Percentiles rank a stretch among this genome's conserved stretches.
Evolutionary conservation across 2,888 invertebrate genomes (phyloP).

Genomic region (Geotrupes spiniger): DNA sequence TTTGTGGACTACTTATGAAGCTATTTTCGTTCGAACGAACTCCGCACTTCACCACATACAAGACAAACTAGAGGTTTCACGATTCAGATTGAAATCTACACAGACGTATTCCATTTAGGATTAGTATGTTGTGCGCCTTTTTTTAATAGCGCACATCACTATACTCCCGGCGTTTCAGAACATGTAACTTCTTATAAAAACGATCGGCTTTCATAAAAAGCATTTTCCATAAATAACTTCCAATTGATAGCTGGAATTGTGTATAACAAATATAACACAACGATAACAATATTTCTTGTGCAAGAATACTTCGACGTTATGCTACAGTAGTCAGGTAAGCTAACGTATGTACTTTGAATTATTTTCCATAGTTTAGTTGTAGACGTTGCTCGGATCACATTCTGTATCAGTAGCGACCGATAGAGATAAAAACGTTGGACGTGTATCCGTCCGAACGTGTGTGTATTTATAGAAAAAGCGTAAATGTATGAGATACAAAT

Average conservation of each 20-base stretch:
- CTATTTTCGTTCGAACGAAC: no score
- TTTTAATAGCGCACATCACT: not conserved
- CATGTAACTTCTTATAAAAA: conserved; percentile 1
- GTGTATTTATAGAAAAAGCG: conserved; percentile 24
- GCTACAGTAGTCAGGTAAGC: conserved; percentile 26
- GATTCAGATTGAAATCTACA: no score
- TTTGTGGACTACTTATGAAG: no score
- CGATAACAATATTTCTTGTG: conserved; percentile 31
- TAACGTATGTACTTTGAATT: conserved; percentile 14
- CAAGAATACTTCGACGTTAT: conserved; percentile 24
- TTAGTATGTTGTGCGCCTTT: not conserved
- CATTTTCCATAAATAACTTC: conserved; percentile 18
- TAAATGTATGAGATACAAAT: conserved; percentile 31
- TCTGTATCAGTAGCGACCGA: conserved; percentile 4
- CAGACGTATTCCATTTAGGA: not conserved
- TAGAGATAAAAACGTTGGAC: no score
- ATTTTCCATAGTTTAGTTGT: conserved; percentile 12
- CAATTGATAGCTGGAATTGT: conserved; percentile 30
- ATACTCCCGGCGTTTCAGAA: not conserved
- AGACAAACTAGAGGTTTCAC: no score
- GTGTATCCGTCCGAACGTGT: not conserved
- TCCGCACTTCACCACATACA: no score
- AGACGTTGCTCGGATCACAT: conserved; percentile 6
- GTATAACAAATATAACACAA: conserved; percentile 32
- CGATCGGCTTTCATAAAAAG: conserved; percentile 11